A percentile compares a stretch with the other conserved stretches of the same genome.
Conservation (phyloP, 2,113 vertebrate genomes). For the Colaptes auratus region DNA sequence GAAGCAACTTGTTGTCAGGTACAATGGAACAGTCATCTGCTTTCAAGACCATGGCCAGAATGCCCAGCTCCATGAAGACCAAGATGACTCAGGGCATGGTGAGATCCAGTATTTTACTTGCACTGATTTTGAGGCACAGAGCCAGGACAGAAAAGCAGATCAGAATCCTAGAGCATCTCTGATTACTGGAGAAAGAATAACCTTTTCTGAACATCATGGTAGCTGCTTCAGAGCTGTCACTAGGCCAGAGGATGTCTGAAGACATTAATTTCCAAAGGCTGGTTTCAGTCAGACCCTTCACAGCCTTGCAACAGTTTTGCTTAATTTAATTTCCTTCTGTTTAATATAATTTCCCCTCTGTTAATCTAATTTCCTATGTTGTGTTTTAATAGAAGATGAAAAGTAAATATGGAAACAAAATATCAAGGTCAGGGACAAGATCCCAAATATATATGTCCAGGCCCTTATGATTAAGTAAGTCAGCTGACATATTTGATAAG, state of each 20-base stretch:
- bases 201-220: background rate
- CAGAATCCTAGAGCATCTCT: background rate
- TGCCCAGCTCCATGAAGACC: background rate
- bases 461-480: background rate
- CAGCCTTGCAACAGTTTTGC: slow-evolving; percentile 49
- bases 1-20: background rate
- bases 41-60: background rate
- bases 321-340: slow-evolving; percentile 71
- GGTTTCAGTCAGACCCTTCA: slow-evolving; percentile 66
- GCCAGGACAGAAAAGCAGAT: background rate
- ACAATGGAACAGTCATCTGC: background rate
- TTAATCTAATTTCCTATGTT: slow-evolving; percentile 67
- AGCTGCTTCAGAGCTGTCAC: background rate
- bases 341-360: slow-evolving; percentile 53
- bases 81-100: background rate
- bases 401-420: slow-evolving; percentile 54
- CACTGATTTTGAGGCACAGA: background rate
- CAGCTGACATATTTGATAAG: background rate
- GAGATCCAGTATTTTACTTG: background rate
- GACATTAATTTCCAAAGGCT: slow-evolving; percentile 37
- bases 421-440: background rate
- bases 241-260: background rate
- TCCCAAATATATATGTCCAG: background rate
- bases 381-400: slow-evolving; percentile 60
- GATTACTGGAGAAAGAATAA: background rate